Base-by-base conservation (phyloP, 2,797 vertebrate genomes). In the Holocentrus rufus region DNA sequence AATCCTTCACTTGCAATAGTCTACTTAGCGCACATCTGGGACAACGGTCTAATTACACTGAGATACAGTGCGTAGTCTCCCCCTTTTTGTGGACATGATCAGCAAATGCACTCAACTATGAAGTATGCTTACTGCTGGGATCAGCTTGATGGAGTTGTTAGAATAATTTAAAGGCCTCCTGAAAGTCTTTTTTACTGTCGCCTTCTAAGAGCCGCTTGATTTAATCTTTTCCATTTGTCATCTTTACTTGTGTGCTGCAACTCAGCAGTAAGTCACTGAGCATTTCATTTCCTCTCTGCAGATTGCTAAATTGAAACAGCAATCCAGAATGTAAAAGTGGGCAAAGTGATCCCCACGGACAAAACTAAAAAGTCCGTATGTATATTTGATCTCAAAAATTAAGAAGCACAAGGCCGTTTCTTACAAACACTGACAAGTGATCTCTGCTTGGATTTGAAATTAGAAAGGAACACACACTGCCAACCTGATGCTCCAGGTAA, bases 211-310 rank as follows among this genome's bases (percentile, higher is more conserved):
- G 79, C 65, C 25, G 60, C 87, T 80, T 88, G 86, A 90, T 92
- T 92, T 92, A 93, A 91, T 91, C 85, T 84, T 87, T 89, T 91
- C 85, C 83, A 87, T 92, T 90, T 89, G 89, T 92, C 90, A 91
- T 91, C 82, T 90, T 83, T 83, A 77, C 77, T 84, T 73, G 70
- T 65, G 77, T 65, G 82, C 74, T 79, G 80, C 80, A 74, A 71
- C 79, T 88, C 80, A 79, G 82, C 91, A 66, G 74, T 86, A 87
- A 92, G 79, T 89, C 88, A 81, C 77, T 34, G 39, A 84, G 77
- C 80, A 34, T 62, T 91, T 87, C 47, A 81, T 83, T 88, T 82
- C 85, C 79, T 76, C 58, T 76, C 83, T 57, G 67, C 86, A 81
- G 79, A 81, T 64, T 77, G 75, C 58, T 76, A 84, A 81, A 86